Evolutionary conservation across 2,113 vertebrate genomes (phyloP), one percentile per base, ranked within the genome.

Genomic region (Lampris megalopsis): DNA sequence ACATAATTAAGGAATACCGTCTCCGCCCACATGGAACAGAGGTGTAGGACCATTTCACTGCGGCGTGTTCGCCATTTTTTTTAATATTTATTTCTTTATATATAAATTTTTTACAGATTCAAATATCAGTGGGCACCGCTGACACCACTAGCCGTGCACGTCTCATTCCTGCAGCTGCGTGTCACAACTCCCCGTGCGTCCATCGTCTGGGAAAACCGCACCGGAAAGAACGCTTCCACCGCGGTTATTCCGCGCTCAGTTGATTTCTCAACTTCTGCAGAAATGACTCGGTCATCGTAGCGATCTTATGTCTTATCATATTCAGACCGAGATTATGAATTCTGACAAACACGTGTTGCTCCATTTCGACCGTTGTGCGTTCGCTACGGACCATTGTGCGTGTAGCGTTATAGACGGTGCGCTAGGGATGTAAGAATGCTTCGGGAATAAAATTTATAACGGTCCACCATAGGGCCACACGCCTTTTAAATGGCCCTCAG

Each of bases 1-100:
- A 74, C 71, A 69, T 93, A 94, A 95, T 94, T 94, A 94, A 94
- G 93, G 94, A 87, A 85, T 80, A 94, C 89, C 67, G 82, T 81
- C 86, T 84, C 82, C 86, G 77, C 71, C 85, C 80, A 64, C 48
- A 69, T 77, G 75, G 60, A 73, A 83, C 63, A 74, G 82, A 74
- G 81, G 86, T 76, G 13, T 60, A 83, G 88, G 75, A 73, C 79
- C 78, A 82, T 84, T 82, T 64, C 78, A 24, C 24, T 24, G 24
- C 24, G 24, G 24, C 24, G 24, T 24, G 24, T 24, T 24, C 0
- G 24, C 24, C 24, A 24, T 24, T 24, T 24, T 24, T 24, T n/a
- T n/a, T n/a, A 24, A 24, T 24, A 24, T 24, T 24, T 24, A 24
- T 24, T 24, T 24, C 24, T 24, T 24, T 24, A 24, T 24, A 24